Conservation (phyloP, 2,113 vertebrate species). For the Rissa tridactyla region DNA sequence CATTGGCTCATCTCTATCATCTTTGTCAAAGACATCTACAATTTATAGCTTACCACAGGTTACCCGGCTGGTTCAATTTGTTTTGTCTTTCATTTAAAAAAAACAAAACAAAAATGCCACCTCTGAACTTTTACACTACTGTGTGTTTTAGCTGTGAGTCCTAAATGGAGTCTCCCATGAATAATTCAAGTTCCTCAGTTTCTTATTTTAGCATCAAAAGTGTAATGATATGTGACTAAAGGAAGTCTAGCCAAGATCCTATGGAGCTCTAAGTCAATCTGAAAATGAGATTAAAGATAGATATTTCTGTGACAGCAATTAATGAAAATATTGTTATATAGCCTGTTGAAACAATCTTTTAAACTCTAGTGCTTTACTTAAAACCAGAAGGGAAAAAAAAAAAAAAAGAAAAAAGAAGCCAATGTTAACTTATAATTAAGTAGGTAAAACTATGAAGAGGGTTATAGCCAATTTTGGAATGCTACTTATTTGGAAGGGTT, state of each 20-base stretch:
- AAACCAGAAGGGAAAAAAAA: neutral
- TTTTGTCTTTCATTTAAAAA: neutral
- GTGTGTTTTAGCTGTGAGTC: conserved; percentile 55
- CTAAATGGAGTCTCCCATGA: conserved; percentile 65
- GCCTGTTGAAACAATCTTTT: neutral
- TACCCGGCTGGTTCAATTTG: neutral
- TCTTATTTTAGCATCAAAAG: conserved; percentile 66
- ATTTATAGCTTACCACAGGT: conserved; percentile 41
- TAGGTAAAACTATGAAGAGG: conserved; percentile 1
- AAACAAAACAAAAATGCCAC: neutral
- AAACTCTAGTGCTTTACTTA: conserved; percentile 11
- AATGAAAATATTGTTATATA: neutral
- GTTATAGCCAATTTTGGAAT: conserved; percentile 8
- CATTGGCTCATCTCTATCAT: conserved; percentile 48
- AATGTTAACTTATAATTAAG: conserved; percentile 40
- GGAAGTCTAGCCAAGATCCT: conserved; percentile 39
- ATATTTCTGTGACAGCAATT: neutral
- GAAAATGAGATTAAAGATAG: conserved; percentile 24
- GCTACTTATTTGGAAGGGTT: conserved; percentile 45
- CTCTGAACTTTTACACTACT: conserved; percentile 66
- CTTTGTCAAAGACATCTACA: conserved; percentile 39
- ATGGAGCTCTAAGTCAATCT: neutral
- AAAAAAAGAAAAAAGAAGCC: neutral
- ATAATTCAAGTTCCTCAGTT: conserved; percentile 67
- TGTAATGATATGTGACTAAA: conserved; percentile 55